A percentile compares a stretch with the other conserved stretches of the same genome.
These are phyloP conservation scores for Indicator maculatus DNA, from an alignment of 2,113 vertebrate genomes.

Conservation along the genomic window DNA sequence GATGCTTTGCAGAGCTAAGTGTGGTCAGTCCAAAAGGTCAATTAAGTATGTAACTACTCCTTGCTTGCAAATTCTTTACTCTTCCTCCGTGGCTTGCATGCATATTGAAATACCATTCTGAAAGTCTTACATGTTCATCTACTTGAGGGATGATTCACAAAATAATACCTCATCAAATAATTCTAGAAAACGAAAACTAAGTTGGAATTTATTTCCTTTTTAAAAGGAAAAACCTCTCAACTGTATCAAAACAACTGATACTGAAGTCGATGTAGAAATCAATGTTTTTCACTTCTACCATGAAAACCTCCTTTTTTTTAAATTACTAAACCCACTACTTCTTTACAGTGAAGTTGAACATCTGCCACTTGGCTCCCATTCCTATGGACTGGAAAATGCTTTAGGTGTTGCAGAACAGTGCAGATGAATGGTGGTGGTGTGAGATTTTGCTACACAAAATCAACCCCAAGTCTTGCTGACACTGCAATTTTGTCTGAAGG, in stretches of 20 bases:
- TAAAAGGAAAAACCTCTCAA: neutral
- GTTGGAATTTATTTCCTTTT: constrained; percentile 11
- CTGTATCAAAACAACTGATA: constrained; percentile 29
- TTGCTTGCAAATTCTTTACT: neutral
- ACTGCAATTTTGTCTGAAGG: neutral
- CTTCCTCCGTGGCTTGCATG: neutral
- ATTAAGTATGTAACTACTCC: neutral
- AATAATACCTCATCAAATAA: neutral
- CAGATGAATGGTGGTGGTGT: neutral
- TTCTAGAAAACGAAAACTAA: neutral
- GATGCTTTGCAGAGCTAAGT: neutral
- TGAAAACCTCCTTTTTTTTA: neutral
- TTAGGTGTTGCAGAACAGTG: neutral
- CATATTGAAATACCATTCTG: neutral
- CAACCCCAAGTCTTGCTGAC: neutral
- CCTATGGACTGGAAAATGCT: neutral
- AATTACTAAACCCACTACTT: neutral
- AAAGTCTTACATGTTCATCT: neutral
- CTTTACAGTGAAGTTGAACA: neutral
- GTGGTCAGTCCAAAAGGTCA: neutral
- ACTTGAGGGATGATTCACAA: neutral
- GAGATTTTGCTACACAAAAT: neutral
- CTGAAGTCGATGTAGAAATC: neutral
- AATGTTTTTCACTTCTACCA: neutral
- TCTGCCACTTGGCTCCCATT: neutral